Base-by-base conservation (phyloP, 2,797 vertebrate genomes). In the Phataginus tricuspis region DNA sequence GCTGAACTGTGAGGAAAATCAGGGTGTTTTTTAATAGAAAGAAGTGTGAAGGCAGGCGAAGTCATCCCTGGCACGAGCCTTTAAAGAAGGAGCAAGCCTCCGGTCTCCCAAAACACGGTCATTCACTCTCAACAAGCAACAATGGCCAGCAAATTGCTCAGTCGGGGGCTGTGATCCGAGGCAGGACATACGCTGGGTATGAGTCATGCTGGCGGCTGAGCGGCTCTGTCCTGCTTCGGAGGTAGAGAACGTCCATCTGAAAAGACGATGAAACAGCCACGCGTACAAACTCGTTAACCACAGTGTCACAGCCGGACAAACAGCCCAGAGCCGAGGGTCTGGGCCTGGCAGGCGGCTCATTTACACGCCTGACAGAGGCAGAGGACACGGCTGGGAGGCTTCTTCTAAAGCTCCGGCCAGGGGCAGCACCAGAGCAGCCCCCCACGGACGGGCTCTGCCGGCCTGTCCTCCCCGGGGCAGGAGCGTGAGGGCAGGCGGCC, bases 191-290 rank as follows among this genome's bases (percentile, higher is more conserved):
- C 84, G 51, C 39, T 8, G 83, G 82, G 37, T 49, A 18, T 49
- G 91, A 97, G 69, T 97, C 96, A 96, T 29, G 5, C n/a, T 53
- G 79, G 93, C 93, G 97, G 95, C 97, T 88, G 82, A 87, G 39
- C 66, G 68, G 75, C 4, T 88, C 63, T 91, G 42, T 66, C 77
- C 77, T 18, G 64, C 57, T 97, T 13, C 25, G n/a, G 55, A 82
- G 84, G 83, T 8, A 59, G 59, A 96, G 90, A 97, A 39, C 5
- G 59, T 2, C 45, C 82, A 34, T 83, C 34, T 53, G 5, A 77
- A 77, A 91, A 57, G 49, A 66, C 31, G 23, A 69, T 10, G 37
- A 63, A 72, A 91, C 10, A 86, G 66, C 66, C 82, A 45, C 77
- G 86, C 83, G 27, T 93, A 95, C 0, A 18, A 55, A 83, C 3